Base-by-base conservation (phyloP, 1,140 invertebrate species). In the Drosophila albomicans region DNA sequence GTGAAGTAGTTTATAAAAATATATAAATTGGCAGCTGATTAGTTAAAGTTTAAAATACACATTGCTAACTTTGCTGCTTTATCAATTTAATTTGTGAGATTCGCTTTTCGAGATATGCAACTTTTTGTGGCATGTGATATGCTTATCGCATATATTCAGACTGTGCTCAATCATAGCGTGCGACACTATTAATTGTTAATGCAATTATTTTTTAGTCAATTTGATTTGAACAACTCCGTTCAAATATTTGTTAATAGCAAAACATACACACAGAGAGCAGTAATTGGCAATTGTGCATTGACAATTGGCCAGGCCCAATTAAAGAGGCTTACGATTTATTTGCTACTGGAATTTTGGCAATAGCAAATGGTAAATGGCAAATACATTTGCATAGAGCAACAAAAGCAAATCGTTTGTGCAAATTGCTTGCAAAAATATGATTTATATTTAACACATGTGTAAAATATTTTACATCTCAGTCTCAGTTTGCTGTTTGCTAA, bases 381-480 rank as follows among this genome's bases (percentile, higher is more conserved):
- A 88, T 63, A 87, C 63, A 77, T 78, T 81, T 65, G 70, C 63
- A 56, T 58, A 46, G 41, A 72, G 28, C 43, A 61, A 69, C 64
- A 73, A 75, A 25, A 84, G 49, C 77, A 87, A 87, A 89, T 88
- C 85, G 84, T 85, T 88, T 88, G 80, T 84, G 85, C 85, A 88
- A 88, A 88, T 88, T 87, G 85, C 77, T 62, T 62, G 74, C 80
- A 84, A 89, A 84, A 87, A 89, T 89, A 74, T 88, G 85, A 88
- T 89, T 88, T 85, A 88, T 87, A 84, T 84, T 71, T 75, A 35
- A 57, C 66, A 69, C 65, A 74, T 54, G 52, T 61, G 62, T 66
- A 64, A 66, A 72, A 64, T 64, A 71, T 57, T 84, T 84, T 77
- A 65, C 81, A 84, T 75, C 48, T 67, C 15, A 63, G 62, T 75